Evolutionary conservation across 2,113 vertebrate genomes (phyloP).

Genomic region (Cyrtonyx montezumae): DNA sequence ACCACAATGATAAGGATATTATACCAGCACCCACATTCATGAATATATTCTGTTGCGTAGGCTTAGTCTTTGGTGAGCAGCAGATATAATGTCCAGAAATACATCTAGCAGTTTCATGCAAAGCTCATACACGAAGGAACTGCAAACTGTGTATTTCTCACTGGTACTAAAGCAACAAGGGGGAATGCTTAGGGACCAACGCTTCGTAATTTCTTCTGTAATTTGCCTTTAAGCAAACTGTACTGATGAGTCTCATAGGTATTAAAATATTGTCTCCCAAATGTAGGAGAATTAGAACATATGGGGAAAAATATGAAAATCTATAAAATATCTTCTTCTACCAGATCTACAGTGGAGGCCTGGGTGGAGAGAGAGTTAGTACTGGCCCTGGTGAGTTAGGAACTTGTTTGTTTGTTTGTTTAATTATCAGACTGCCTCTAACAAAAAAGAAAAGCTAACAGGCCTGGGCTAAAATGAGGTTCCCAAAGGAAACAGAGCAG

Average conservation of each 20-base stretch:
- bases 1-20: background rate
- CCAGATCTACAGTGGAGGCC: background rate
- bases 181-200: background rate
- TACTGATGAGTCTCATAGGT: background rate
- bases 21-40: background rate
- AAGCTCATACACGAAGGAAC: background rate
- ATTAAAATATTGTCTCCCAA: background rate
- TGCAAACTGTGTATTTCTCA: background rate
- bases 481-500: background rate
- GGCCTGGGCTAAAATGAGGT: background rate
- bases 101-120: background rate
- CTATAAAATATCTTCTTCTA: background rate
- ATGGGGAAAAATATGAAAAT: accelerated
- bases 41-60: background rate
- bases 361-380: accelerated
- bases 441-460: background rate
- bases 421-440: background rate
- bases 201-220: background rate
- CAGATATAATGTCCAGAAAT: background rate
- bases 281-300: background rate
- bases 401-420: too few relatives aligned
- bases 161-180: background rate
- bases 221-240: background rate
- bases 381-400: background rate
- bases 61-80: background rate